Evolutionary conservation across 2,797 vertebrate species (phyloP), one percentile per base, ranked within the genome.

Genomic region (Hoplostethus atlanticus): DNA sequence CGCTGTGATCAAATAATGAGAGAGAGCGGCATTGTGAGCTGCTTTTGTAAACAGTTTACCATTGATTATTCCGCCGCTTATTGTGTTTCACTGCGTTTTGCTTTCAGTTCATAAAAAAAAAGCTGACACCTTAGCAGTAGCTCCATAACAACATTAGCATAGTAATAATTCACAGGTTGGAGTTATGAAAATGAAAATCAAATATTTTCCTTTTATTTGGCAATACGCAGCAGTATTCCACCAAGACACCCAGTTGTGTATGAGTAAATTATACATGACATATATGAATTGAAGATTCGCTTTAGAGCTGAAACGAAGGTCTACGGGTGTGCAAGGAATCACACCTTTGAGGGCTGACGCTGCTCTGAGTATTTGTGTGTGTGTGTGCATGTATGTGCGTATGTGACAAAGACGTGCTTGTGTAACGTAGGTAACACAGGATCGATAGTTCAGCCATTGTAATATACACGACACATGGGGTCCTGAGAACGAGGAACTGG

Each of bases 21-120:
- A 78, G 63, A 30, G 53, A 73, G 64, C 47, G 6, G 68, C 68
- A 68, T 68, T 1, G 31, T 50, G 1, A 66, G 80, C 52, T 17
- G 61, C 82, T 76, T 87, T 69, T 72, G 66, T 87, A 88, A 34
- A 87, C 84, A 81, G 70, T 88, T 92, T 87, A 90, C 11, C 70
- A 83, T 84, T 83, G 86, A 90, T 90, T 87, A 71, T 83, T 81
- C 81, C 10, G 8, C 40, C 9, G 3, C 75, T 86, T 74, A 83
- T 84, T 87, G 70, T 62, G 71, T 84, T 84, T 82, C 70, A 46
- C 74, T 57, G 59, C 69, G 72, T 87, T 90, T 87, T 75, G 60
- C 63, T 78, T 76, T 83, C 58, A 61, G 71, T 80, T 82, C 53
- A 75, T 77, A 55, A 80, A 87, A 71, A 65, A 65, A 0, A 70